These are phyloP conservation scores for Drosophila fuyamai DNA, from an alignment of 1,140 invertebrate species.

Conservation along the genomic window DNA sequence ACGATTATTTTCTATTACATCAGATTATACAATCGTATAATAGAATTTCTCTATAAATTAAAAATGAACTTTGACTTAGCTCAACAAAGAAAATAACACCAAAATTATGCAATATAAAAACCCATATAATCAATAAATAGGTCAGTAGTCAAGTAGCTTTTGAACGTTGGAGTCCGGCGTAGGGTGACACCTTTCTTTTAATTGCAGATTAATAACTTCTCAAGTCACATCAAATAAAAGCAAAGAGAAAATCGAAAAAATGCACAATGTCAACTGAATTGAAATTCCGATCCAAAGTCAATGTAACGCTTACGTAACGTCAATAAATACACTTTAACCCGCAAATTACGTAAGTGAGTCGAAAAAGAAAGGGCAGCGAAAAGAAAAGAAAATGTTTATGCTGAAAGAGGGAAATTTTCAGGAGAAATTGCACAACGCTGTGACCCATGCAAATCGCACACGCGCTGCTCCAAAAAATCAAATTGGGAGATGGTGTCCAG, in stretches of 20 bases:
- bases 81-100: not conserved
- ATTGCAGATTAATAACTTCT: slow-evolving; percentile 37
- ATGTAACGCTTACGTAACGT: slow-evolving; percentile 72
- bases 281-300: slow-evolving; percentile 72
- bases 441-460: slow-evolving; percentile 39
- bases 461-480: slow-evolving; percentile 20
- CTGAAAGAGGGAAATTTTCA: slow-evolving; percentile 22
- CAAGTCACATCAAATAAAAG: slow-evolving; percentile 3
- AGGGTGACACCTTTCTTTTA: slow-evolving; percentile 24
- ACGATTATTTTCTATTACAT: slow-evolving; percentile 2
- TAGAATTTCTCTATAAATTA: not conserved
- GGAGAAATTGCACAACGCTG: slow-evolving; percentile 28
- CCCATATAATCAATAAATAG: not conserved
- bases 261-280: slow-evolving; percentile 62
- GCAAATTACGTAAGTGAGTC: slow-evolving; percentile 57
- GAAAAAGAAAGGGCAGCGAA: slow-evolving; percentile 21
- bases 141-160: slow-evolving; percentile 17
- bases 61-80: not conserved
- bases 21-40: not conserved
- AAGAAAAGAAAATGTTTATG: slow-evolving; percentile 37
- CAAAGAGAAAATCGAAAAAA: slow-evolving; percentile 32
- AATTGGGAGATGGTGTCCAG: not conserved
- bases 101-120: slow-evolving; percentile 7
- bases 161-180: slow-evolving; percentile 15
- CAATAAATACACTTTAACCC: not conserved